A percentile compares a stretch with the other conserved stretches of the same genome.
These are phyloP conservation scores for Agelaius phoeniceus DNA, from an alignment of 2,113 vertebrate species.

Conservation along the genomic window DNA sequence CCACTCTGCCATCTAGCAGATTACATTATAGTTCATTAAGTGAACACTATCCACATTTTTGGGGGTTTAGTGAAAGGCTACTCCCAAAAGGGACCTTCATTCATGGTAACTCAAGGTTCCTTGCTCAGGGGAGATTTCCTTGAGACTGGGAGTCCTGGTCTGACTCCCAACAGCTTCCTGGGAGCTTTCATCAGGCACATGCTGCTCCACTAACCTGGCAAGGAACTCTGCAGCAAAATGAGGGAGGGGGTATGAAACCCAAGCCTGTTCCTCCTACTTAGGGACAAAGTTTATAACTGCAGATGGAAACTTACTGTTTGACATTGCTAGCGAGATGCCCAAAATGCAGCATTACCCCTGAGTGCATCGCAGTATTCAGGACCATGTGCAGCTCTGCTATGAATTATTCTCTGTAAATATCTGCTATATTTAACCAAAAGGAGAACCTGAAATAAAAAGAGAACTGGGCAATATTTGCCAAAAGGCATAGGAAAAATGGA, in stretches of 20 bases:
- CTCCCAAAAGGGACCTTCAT: background rate
- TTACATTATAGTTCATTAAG: background rate
- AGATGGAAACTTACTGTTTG: background rate
- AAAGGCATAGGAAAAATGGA: background rate
- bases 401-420: conserved; percentile 48
- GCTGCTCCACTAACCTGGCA: background rate
- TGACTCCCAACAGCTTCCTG: background rate
- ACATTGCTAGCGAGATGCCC: background rate
- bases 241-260: background rate
- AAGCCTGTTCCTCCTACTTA: background rate
- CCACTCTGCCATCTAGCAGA: background rate
- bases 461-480: background rate
- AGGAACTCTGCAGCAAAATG: background rate
- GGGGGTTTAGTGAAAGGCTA: background rate
- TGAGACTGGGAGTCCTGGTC: background rate
- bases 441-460: background rate
- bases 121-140: background rate
- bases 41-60: background rate
- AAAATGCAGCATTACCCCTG: background rate
- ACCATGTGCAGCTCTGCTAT: background rate
- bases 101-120: background rate
- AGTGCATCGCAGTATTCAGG: background rate
- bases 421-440: conserved; percentile 2
- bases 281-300: background rate
- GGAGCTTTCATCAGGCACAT: background rate